Evolutionary conservation across 2,888 invertebrate genomes (phyloP), one percentile per base, ranked within the genome.

Genomic region (Hypomecis punctinalis): DNA sequence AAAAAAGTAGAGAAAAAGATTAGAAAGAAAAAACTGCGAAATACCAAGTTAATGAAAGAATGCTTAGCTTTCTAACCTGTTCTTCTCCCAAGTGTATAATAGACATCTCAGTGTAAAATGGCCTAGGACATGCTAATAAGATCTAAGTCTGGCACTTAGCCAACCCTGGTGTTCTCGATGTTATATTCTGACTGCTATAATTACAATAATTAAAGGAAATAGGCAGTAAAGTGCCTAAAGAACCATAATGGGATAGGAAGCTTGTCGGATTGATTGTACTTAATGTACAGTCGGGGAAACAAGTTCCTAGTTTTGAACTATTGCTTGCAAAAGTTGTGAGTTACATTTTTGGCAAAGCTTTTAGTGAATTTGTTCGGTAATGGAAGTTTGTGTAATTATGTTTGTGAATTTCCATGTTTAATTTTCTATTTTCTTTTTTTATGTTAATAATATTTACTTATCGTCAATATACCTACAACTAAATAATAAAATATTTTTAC

Each of bases 181-280:
- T 43, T 57, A 57, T n/a, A 47, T 37, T 46, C 40, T 57, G 49
- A 61, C 49, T 46, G 59, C 59, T 43, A 37, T 63, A 63, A 63
- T 63, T 63, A 63, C 59, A 55, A 63, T 63, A 63, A 63, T 63
- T 59, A 63, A 63, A 55, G 63, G 63, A 63, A 63, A 63, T 35
- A 49, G 11, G 54, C 55, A 63, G 63, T 63, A 63, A 58, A 58
- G 63, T 58, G 49, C 42, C 54, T 45, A 43, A 63, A 59, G 52
- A 46, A n/a, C 43, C 53, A 53, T 58, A 58, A 58, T 53, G 35
- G 7, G 42, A n/a, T 40, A 63, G 48, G 49, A 54, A 54, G 54
- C 40, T 43, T 59, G 47, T 49, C 43, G 46, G 37, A 55, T 58
- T 54, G 58, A 49, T 52, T 58, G 48, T 48, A 13, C 52, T 23